Base-by-base conservation (phyloP, 2,113 vertebrate genomes). In the Pomatostomus ruficeps region DNA sequence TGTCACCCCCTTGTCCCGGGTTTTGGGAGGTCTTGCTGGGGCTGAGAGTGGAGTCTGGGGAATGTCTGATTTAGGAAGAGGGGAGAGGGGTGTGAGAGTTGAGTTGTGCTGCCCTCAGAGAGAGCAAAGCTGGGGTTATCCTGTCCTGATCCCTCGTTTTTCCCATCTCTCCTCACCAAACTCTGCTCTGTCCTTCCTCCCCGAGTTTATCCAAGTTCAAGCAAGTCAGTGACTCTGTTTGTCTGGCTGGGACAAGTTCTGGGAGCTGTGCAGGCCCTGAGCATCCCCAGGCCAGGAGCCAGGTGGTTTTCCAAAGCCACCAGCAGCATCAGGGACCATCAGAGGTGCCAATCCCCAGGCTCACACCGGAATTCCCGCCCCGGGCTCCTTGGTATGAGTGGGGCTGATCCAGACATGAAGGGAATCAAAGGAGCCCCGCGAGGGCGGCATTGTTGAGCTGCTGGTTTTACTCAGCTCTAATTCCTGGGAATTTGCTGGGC, bases 311-410 rank as follows among this genome's bases (percentile, higher is more conserved):
- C 52, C 70, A 23, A n/a, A 72, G 87, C 70, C 84, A n/a, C 48
- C 7, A 5, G 1, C 58, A 3, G 75, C 54, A 7, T 2, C 1
- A 0, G 42, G 40, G 66, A 48, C 66, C 10, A 2, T 4, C 71
- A 13, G 92, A 46, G 66, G 29, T 6, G 1, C 63, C 2, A 20
- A 29, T 36, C 79, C 58, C 70, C 42, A 11, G 45, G 68, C 16
- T 4, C 46, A 7, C 0, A 0, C 48, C 14, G 0, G 1, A 52
- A 49, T 78, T 57, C 21, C 62, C 61, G 33, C 35, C 14, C 48
- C 55, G n/a, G 12, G 45, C 51, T 78, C 62, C 31, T 65, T 7
- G 9, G 55, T 40, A 77, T 92, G 79, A 92, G 52, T 8, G 77
- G 57, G 43, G 65, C 90, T 65, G 82, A 92, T 71, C 3, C 91